phyloP scores from a whole-genome alignment of 2,113 vertebrate genomes.

The Agelaius tricolor region DNA sequence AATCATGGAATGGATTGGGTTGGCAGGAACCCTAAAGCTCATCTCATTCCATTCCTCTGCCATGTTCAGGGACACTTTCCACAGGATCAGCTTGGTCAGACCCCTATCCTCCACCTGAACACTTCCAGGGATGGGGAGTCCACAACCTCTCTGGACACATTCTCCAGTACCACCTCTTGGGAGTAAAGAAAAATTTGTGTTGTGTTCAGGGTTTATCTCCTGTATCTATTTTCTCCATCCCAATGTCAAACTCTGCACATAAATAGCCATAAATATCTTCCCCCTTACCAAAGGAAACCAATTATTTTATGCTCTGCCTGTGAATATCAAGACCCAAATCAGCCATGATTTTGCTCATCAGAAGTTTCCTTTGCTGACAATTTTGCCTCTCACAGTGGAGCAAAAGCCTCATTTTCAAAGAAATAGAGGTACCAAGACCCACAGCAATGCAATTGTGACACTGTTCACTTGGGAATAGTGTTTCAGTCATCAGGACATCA shows the following conservation, averaged over 20 bases:
- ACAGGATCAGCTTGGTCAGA: not conserved
- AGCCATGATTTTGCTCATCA: not conserved
- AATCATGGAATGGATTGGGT: not conserved
- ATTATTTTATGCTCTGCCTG: not conserved
- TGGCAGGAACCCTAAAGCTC: not conserved
- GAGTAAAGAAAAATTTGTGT: not conserved
- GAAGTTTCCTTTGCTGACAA: not conserved
- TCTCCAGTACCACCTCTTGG: not conserved
- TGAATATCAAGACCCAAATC: not conserved
- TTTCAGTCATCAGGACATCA: not conserved
- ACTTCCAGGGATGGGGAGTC: not conserved
- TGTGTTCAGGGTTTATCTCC: not conserved
- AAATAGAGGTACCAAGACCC: not conserved
- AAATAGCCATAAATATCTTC: not conserved
- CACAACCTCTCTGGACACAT: not conserved
- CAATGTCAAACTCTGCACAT: not conserved
- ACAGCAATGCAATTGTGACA: not conserved
- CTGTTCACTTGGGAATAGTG: not conserved
- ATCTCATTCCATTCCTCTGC: not conserved
- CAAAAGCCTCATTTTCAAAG: not conserved
- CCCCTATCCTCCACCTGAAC: fast-evolving
- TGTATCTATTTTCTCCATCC: not conserved
- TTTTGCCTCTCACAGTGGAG: not conserved
- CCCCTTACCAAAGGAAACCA: not conserved
- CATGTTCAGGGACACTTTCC: not conserved